phyloP scores from a whole-genome alignment of 1,140 invertebrate species.

The Ceratitis capitata region DNA sequence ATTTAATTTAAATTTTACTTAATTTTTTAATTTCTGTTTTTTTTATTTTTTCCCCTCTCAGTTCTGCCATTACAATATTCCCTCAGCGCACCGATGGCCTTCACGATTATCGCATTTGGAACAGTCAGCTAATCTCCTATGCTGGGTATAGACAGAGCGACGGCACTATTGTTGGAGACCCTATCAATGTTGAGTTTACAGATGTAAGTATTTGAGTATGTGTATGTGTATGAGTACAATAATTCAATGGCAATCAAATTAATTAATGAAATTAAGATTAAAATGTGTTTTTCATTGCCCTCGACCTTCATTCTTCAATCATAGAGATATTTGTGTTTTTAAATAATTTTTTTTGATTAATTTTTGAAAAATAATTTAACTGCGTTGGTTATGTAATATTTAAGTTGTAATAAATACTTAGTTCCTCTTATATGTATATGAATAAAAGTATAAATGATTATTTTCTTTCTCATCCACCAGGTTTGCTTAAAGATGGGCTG shows the following conservation, averaged over 20 bases:
- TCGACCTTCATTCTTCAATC: too few species aligned
- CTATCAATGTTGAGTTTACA: conserved; percentile 83
- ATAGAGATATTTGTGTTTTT: too few species aligned
- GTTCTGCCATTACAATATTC: conserved; percentile 92
- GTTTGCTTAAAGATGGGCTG: conserved; percentile 87
- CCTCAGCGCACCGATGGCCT: conserved; percentile 83
- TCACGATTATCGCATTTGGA: conserved; percentile 91
- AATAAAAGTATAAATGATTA: too few species aligned
- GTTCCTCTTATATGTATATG: too few species aligned
- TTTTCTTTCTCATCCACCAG: conserved; percentile 68
- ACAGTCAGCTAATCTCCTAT: conserved; percentile 82
- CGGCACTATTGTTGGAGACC: conserved; percentile 79
- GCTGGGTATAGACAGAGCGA: conserved; percentile 83
- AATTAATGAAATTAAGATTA: too few species aligned
- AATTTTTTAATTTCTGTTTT: background rate
- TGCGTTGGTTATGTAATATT: too few species aligned
- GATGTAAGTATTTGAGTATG: conserved; percentile 70
- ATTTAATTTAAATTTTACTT: background rate
- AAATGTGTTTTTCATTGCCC: too few species aligned
- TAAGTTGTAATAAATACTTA: too few species aligned
- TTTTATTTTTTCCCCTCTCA: conserved; percentile 62
- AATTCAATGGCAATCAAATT: too few species aligned
- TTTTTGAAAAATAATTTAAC: too few species aligned
- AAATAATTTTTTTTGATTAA: too few species aligned
- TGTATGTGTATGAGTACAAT: too few species aligned